Percentiles rank a stretch among this genome's conserved stretches.
Conservation (phyloP, 1,140 invertebrate species). For the Trinorchestia longiramus region DNA sequence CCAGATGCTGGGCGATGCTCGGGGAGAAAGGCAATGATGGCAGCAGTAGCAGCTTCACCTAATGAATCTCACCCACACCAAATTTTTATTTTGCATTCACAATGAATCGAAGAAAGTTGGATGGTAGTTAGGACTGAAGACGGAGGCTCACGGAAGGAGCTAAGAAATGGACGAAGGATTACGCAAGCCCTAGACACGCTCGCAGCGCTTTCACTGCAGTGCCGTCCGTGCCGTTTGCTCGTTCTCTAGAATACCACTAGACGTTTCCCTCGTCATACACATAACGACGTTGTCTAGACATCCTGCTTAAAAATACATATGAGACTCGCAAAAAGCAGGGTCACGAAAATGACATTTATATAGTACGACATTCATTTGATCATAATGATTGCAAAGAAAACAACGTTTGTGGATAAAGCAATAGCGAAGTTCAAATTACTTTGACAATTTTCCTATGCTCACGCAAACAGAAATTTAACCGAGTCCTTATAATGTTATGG, state of each 20-base stretch:
- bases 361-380: neutral
- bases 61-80: neutral
- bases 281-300: neutral
- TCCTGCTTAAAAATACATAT: neutral
- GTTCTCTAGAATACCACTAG: neutral
- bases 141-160: neutral
- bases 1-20: conserved; percentile 9
- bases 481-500: neutral
- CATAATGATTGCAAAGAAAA: neutral
- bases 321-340: neutral
- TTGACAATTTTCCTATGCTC: neutral
- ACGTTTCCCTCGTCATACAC: neutral
- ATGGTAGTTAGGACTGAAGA: neutral
- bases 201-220: neutral
- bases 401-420: neutral
- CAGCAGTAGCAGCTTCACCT: neutral
- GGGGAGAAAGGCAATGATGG: conserved; percentile 12
- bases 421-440: neutral
- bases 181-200: neutral
- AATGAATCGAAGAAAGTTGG: neutral
- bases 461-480: neutral
- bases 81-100: conserved; percentile 34
- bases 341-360: neutral
- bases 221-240: neutral
- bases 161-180: neutral